A percentile compares a stretch with the other conserved stretches of the same genome.
Evolutionary conservation across 2,888 invertebrate species (phyloP).

Genomic region (Eueremaeus valkanovi): DNA sequence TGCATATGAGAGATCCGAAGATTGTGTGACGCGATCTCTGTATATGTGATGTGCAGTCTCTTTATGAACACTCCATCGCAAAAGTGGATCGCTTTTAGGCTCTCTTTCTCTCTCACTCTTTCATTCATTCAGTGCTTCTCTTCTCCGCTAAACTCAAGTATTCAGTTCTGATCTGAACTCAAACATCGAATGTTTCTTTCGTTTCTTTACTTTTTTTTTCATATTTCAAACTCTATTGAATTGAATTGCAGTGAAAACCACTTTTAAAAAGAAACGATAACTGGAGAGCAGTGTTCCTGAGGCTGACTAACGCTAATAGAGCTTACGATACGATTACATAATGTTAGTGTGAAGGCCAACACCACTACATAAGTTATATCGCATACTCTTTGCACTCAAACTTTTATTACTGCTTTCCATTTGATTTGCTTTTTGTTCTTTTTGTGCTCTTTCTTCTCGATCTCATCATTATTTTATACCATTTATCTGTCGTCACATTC

Average conservation of each 20-base stretch:
- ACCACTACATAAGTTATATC: not conserved
- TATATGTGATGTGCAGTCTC: conserved; percentile 30
- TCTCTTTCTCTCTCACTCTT: conserved; percentile 1
- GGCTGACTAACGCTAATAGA: not conserved
- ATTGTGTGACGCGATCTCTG: conserved; percentile 15
- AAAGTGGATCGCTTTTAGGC: not conserved
- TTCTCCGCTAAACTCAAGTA: not conserved
- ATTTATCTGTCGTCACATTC: not conserved
- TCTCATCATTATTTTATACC: not conserved
- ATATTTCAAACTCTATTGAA: not conserved
- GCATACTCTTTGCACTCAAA: not conserved
- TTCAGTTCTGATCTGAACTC: not conserved
- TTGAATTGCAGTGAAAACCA: not conserved
- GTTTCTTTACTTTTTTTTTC: not conserved
- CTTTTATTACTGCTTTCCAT: conserved; percentile 2
- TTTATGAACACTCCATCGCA: conserved; percentile 1
- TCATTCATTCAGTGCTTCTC: not conserved
- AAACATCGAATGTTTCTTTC: not conserved
- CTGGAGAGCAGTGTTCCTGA: not conserved
- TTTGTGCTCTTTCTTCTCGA: not conserved
- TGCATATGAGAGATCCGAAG: not conserved
- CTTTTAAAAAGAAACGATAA: conserved; percentile 7
- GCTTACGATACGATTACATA: not conserved
- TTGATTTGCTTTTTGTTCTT: not conserved
- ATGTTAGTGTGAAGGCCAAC: not conserved